Percentiles rank a stretch among this genome's conserved stretches.
phyloP scores from a whole-genome alignment of 2,113 vertebrate species.

The Sebastes schlegelii region DNA sequence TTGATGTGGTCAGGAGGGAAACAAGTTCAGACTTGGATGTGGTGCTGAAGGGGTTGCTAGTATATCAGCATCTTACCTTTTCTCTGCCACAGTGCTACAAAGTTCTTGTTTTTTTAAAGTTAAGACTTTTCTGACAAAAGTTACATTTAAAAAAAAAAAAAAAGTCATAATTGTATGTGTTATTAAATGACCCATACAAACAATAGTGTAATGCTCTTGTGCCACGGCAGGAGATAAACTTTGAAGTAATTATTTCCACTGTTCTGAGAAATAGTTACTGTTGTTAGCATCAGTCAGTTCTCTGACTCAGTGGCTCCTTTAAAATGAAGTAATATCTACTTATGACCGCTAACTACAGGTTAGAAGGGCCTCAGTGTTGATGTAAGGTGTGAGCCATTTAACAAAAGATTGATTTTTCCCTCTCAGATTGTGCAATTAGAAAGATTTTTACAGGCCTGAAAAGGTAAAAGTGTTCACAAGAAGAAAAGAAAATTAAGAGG shows the following conservation, averaged over 20 bases:
- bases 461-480: background rate
- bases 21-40: background rate
- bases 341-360: background rate
- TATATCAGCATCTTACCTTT: background rate
- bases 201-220: background rate
- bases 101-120: background rate
- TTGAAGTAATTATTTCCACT: background rate
- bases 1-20: background rate
- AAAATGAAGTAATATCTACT: background rate
- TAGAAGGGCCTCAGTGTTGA: background rate
- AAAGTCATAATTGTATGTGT: background rate
- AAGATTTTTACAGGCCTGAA: background rate
- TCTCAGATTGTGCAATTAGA: background rate
- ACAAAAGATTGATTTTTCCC: background rate
- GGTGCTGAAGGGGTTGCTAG: background rate
- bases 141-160: no score
- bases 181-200: background rate
- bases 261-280: background rate
- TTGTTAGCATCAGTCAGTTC: background rate
- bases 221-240: background rate
- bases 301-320: background rate
- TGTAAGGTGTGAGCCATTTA: no score
- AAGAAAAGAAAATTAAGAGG: background rate
- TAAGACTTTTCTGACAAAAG: background rate
- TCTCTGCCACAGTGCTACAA: background rate